Evolutionary conservation across 2,797 vertebrate species (phyloP), one percentile per base, ranked within the genome.

Genomic region (Danionella dracula): DNA sequence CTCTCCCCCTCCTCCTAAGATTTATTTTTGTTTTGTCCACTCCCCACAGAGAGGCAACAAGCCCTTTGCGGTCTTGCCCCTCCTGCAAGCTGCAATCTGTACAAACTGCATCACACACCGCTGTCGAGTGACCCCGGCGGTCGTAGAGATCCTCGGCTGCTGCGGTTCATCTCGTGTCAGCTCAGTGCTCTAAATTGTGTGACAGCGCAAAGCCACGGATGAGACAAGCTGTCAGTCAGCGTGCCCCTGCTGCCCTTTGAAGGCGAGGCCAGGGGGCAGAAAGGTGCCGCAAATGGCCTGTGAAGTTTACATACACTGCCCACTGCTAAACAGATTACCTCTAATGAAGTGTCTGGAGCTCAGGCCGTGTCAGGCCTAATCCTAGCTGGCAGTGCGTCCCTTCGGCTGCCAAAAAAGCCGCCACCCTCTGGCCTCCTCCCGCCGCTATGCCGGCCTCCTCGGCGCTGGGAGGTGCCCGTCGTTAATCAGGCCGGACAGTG

Each of bases 281-380:
- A 83, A 92, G 92, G 93, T 92, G 92, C 91, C 73, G 87, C 90
- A 94, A 94, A 94, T 93, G 94, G 95, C 94, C 95, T 96, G 95
- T 94, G 93, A 96, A 95, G 93, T 94, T 95, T 94, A 94, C 94
- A 94, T 93, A 90, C 91, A 92, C 92, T 97, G 94, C 94, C 96
- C 96, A 97, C 95, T 94, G 96, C 92, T 96, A 95, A 96, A 95
- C 96, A 99, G 95, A 98, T 96, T 94, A 97, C 89, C 91, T 93
- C 93, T 97, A 97, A 97, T 97, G 94, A 97, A 96, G 94, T 96
- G 94, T 96, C 94, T 96, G 92, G 94, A 94, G 93, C 93, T 89
- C 90, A 87, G 93, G 91, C 92, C 86, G 80, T 82, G 90, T 94
- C 92, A 93, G 80, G 91, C 91, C 91, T 98, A 95, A 99, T 97